These are phyloP conservation scores for Pantala flavescens DNA, from an alignment of 1,140 invertebrate genomes.

Conservation along the genomic window DNA sequence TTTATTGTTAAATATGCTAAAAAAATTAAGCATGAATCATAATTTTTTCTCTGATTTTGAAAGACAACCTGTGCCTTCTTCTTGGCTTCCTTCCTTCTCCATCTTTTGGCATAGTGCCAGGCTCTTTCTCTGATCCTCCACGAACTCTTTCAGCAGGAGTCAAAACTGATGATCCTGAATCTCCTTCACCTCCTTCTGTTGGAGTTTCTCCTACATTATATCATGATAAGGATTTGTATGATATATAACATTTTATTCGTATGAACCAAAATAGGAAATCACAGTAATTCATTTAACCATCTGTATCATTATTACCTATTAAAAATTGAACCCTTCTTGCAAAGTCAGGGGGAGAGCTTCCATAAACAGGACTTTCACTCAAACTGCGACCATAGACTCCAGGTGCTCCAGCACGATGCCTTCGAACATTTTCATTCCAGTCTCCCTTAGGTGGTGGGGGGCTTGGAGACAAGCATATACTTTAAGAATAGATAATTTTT, in stretches of 20 bases:
- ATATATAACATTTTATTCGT: no score
- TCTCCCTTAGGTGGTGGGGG: background rate
- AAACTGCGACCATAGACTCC: background rate
- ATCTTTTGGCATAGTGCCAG: background rate
- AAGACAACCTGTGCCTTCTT: background rate
- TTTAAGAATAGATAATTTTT: background rate
- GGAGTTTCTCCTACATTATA: background rate
- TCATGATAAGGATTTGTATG: no score
- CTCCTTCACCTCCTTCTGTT: background rate
- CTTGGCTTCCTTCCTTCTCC: background rate
- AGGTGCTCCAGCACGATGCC: background rate
- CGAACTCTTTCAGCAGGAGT: background rate
- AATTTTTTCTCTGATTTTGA: no score
- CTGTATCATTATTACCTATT: slow-evolving; percentile 19
- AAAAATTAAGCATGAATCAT: no score
- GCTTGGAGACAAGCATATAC: background rate
- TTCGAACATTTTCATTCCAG: background rate
- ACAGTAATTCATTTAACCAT: no score
- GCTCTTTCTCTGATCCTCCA: background rate
- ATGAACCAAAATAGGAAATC: no score
- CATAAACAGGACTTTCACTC: background rate
- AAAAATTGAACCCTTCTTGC: slow-evolving; percentile 34
- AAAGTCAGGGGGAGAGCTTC: background rate
- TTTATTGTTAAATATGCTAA: background rate
- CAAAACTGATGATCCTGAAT: background rate